Percentiles rank a stretch among this genome's conserved stretches.
Evolutionary conservation across 2,113 vertebrate genomes (phyloP).

Genomic region (Sinocyclocheilus grahami): DNA sequence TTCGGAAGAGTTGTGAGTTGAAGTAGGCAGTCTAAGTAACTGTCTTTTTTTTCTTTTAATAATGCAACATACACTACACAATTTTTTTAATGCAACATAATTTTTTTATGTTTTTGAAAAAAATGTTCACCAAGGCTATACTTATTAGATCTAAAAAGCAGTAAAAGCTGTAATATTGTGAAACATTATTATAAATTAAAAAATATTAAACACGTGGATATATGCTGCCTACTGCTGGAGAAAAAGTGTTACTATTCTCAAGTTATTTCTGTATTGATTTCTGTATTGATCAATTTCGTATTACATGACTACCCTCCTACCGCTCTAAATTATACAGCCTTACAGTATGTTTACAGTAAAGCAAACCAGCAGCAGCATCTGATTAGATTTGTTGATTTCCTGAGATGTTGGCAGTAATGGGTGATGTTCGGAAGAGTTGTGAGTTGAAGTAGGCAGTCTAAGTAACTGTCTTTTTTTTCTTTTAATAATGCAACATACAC

Average conservation of each 20-base stretch:
- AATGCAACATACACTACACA: background rate
- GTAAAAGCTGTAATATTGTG: background rate
- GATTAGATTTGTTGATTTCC: background rate
- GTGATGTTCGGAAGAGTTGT: background rate
- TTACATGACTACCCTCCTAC: too few relatives aligned
- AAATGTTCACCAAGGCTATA: background rate
- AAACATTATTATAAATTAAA: background rate
- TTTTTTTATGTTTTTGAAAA: background rate
- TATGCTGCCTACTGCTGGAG: too few relatives aligned
- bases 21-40: background rate
- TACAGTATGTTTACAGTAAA: too few relatives aligned
- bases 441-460: background rate
- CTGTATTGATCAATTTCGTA: too few relatives aligned
- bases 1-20: background rate
- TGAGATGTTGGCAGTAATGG: background rate
- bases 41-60: background rate
- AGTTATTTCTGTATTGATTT: too few relatives aligned
- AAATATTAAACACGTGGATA: too few relatives aligned
- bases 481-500: background rate
- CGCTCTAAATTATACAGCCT: too few relatives aligned
- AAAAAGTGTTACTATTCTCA: too few relatives aligned
- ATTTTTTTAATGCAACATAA: background rate
- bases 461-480: too few relatives aligned
- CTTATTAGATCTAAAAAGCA: background rate
- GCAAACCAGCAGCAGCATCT: background rate